phyloP scores from a whole-genome alignment of 30 jellyfish, hydroid and myxozoan genomes.

The Turritopsis rubra region DNA sequence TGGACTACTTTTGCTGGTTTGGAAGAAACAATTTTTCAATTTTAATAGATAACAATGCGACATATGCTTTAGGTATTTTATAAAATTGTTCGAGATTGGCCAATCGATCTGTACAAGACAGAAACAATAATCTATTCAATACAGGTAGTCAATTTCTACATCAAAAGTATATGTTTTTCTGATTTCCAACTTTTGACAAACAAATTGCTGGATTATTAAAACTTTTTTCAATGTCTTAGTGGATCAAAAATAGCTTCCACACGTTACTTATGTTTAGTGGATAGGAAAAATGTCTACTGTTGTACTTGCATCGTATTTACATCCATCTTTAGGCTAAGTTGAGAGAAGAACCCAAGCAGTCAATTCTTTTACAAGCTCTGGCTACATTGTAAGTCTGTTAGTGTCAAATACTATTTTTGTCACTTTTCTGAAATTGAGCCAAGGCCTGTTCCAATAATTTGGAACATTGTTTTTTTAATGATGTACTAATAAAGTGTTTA shows the following conservation, averaged over 20 bases:
- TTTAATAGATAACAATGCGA: too few relatives aligned
- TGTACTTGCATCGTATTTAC: neutral
- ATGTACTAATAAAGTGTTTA: too few relatives aligned
- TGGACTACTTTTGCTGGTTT: too few relatives aligned
- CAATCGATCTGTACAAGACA: constrained; percentile 54
- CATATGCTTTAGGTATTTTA: constrained; percentile 57
- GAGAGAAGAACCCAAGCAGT: constrained; percentile 62
- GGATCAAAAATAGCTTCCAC: neutral
- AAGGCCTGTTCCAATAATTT: too few relatives aligned
- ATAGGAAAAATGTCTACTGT: neutral
- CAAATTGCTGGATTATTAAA: neutral
- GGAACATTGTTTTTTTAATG: too few relatives aligned
- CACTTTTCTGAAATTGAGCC: too few relatives aligned
- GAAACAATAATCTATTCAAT: constrained; percentile 56
- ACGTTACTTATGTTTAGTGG: neutral
- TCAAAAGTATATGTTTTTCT: neutral
- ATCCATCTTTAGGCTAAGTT: constrained; percentile 9
- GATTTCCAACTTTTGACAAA: neutral
- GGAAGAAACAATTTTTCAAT: too few relatives aligned
- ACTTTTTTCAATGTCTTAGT: neutral
- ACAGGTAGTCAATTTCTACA: constrained; percentile 28
- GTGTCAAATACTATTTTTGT: too few relatives aligned
- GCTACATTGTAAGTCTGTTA: constrained; percentile 61
- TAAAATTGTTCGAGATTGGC: constrained; percentile 88
- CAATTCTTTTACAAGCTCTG: constrained; percentile 55